Base-by-base conservation (phyloP, 2,797 vertebrate genomes). In the Gephyroberyx darwinii region DNA sequence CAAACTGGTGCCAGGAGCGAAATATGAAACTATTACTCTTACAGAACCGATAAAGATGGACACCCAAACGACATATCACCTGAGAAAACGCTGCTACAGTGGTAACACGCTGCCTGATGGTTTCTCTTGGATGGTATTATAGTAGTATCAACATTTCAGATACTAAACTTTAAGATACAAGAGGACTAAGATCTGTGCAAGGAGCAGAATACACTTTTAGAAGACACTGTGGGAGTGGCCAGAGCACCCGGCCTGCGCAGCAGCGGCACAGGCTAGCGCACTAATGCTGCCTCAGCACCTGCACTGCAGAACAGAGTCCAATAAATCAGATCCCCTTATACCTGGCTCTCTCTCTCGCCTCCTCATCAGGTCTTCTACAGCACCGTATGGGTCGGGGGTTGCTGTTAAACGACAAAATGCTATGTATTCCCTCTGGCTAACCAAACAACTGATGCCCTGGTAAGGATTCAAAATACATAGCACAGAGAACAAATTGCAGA, bases 201-300 rank as follows among this genome's bases (percentile, higher is more conserved):
- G 16, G 39, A 60, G 57, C 39, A 43, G 20, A 43, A 35, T 56
- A 31, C n/a, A 35, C 30, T 33, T 31, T 33, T 17, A 9, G 33
- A 58, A 1, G 56, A 58, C 4, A 19, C 35, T 19, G 31, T 31
- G 61, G 16, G 60, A 19, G 17, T 35, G 45, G 45, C 30, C 31
- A 5, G 47, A 35, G 43, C 14, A 52, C 5, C 5, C 57, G 63
- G 72, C 33, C 55, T 71, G 66, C 56, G 59, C 55, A 45, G 39
- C 39, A 19, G 4, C 8, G 48, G 31, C 10, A 6, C n/a, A 55
- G 19, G 7, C 59, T 2, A 14, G 67, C 64, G 70, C 60, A 41
- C 30, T 58, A 65, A 47, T 48, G 88, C 82, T 76, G 84, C 8
- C 58, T 90, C 84, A 87, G 88, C 86, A 86, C 30, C 82, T 86